Evolutionary conservation across 2,797 vertebrate species (phyloP), one percentile per base, ranked within the genome.

Genomic region (Bucorvus abyssinicus): DNA sequence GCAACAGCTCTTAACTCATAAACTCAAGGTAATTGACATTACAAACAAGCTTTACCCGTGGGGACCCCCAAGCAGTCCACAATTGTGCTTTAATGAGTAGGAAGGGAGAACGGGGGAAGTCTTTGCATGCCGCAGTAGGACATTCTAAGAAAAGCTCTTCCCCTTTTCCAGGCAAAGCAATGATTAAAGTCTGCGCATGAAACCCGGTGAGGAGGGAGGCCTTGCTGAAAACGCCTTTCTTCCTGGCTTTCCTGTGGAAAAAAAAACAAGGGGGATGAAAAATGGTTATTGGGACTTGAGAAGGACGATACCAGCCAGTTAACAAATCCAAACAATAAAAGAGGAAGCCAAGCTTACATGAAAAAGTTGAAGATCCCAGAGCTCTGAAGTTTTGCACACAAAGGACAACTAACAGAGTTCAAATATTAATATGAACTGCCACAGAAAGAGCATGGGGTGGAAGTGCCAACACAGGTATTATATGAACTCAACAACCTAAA

Each of bases 21-120:
- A 95, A 96, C 91, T 95, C 84, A 70, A 95, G 91, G 89, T 97
- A 97, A 97, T 92, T 97, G 97, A 96, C 96, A 90, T 95, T 94
- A 90, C 94, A 95, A 97, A 94, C 85, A 91, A 84, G 79, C 76
- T 94, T 96, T 96, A 95, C 91, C 94, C 97, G 96, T 78, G 86
- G 94, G 95, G 96, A 97, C 95, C 85, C 90, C 94, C 93, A 84
- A 95, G 81, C 87, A 94, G 93, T 95, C 96, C 96, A 96, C 96
- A 95, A 96, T 88, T 95, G 92, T 95, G 90, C 87, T 94, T 96
- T 97, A 97, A 97, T 96, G 95, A 96, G 95, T 91, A 91, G 84
- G 94, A 97, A 95, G 79, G 87, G 93, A 93, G 68, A 93, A 89
- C 38, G 73, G 63, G 93, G 96, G 92, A 95, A 97, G 87, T 91